Evolutionary conservation across 1,140 invertebrate species (phyloP), one percentile per base, ranked within the genome.

Genomic region (Drosophila neocordata): DNA sequence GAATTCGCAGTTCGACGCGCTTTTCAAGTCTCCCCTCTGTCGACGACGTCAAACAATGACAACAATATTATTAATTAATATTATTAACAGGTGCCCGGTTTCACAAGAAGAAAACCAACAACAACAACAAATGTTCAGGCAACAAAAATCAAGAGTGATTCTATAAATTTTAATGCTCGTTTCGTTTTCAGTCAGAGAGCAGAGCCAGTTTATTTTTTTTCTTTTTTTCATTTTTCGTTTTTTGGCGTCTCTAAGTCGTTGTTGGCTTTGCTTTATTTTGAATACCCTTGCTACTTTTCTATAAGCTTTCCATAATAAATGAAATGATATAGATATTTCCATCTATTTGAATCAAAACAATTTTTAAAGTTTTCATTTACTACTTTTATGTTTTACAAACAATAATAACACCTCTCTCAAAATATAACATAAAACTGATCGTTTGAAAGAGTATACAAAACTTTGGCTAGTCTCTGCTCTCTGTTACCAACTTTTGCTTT

Each of bases 61-160:
- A 68, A 77, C 79, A 83, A 77, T 83, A 77, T 73, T 79, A 89
- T 88, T 83, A 88, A 88, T 88, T 88, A 89, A 89, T 88, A 88
- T 88, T 89, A 79, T 83, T 89, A 88, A 79, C 83, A 88, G 87
- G 83, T 88, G 79, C 74, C 73, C 58, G 57, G 56, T 58, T 65
- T 73, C 65, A 68, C 59, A 52, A 69, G 41, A 58, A 62, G 34
- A 62, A 38, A 48, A 73, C 64, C 69, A 78, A 63, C 48, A 69
- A 51, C 64, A 69, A 69, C 69, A 71, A 73, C 56, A 69, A 69
- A 70, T 62, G 71, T 71, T 72, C 27, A 4, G 31, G 7, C 48
- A 41, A 65, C 70, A 53, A 65, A 87, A 87, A 83, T 77, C 76
- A 88, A 83, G 83, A 88, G 83, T 88, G 83, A 83, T 88, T 88